Evolutionary conservation across 2,888 invertebrate species (phyloP), one percentile per base, ranked within the genome.

Genomic region (Xanthia togata): DNA sequence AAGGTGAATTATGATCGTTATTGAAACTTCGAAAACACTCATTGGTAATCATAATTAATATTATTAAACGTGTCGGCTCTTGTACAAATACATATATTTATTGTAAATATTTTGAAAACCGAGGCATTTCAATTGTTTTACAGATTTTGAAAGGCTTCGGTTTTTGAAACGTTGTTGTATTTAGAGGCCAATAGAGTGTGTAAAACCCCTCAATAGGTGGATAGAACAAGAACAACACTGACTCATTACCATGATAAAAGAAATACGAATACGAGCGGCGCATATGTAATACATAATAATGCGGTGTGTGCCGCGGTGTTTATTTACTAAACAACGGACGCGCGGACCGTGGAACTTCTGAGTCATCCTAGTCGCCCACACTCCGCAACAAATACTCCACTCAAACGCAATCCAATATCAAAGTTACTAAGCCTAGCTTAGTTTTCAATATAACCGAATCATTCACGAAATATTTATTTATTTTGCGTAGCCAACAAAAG

Each of bases 321-420:
- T 86, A 86, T 86, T 86, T 80, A 87, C 76, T 69, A 83, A 86
- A 79, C 79, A 83, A 55, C 62, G 65, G 79, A 62, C 64, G 65
- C 73, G 60, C 73, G 65, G 38, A 75, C 69, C 76, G 74, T 65
- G 63, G 71, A 50, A 79, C 64, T 78, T 65, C 59, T 85, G 84
- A 81, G 74, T 81, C 89, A 87, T 76, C 70, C 14, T 65, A 76
- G 74, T 70, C 84, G 35, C 78, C 77, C 80, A 83, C 68, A 44
- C 78, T 23, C 14, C 26, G 23, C 12, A 83, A 35, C 20, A 74
- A 73, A 71, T 75, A 76, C 62, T 77, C 60, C 64, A 65, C 38
- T 35, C 57, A 5, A 38, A 26, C 1, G 70, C 3, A 31, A 44
- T 6, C 2, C 23, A 26, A 26, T 38, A 35, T 64, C 6, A 8